Percentiles rank a stretch among this genome's conserved stretches.
Evolutionary conservation across 92 coral and sea anemone species (phyloP).

Genomic region (Ricordea florida): DNA sequence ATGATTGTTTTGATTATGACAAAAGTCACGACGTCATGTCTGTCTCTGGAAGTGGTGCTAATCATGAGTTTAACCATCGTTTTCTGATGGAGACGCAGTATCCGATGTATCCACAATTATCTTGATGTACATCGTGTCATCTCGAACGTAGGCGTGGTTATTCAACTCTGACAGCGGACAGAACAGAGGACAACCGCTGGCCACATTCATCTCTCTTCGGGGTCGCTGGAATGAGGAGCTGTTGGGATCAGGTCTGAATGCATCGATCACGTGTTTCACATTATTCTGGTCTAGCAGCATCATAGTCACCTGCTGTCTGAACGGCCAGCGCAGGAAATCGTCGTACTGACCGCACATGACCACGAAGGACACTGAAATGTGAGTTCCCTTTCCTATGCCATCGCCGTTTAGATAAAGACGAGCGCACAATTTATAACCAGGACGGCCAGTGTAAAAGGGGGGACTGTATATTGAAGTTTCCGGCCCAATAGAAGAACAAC

Average conservation of each 20-base stretch:
- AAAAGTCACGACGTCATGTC: too few relatives aligned
- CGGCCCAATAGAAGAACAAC: too few relatives aligned
- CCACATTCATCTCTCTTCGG: conserved; percentile 1
- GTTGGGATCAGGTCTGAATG: conserved; percentile 44
- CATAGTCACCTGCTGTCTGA: too few relatives aligned
- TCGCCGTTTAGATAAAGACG: background rate
- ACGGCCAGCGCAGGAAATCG: too few relatives aligned
- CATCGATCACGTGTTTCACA: conserved; percentile 30
- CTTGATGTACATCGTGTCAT: background rate
- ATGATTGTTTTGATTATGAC: too few relatives aligned
- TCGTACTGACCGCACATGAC: too few relatives aligned
- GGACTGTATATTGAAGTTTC: background rate
- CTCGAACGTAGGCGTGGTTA: background rate
- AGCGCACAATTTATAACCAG: background rate
- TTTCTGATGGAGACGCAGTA: too few relatives aligned
- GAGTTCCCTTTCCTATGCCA: conserved; percentile 12
- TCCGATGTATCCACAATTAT: background rate
- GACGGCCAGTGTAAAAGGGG: background rate
- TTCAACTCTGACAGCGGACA: background rate
- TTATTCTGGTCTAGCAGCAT: conserved; percentile 37
- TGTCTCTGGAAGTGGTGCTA: too few relatives aligned
- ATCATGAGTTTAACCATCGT: too few relatives aligned
- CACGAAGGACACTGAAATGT: too few relatives aligned
- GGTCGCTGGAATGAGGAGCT: conserved; percentile 38
- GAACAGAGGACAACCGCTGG: background rate